Evolutionary conservation across 2,888 invertebrate genomes (phyloP).

Genomic region (Pterostichus niger): DNA sequence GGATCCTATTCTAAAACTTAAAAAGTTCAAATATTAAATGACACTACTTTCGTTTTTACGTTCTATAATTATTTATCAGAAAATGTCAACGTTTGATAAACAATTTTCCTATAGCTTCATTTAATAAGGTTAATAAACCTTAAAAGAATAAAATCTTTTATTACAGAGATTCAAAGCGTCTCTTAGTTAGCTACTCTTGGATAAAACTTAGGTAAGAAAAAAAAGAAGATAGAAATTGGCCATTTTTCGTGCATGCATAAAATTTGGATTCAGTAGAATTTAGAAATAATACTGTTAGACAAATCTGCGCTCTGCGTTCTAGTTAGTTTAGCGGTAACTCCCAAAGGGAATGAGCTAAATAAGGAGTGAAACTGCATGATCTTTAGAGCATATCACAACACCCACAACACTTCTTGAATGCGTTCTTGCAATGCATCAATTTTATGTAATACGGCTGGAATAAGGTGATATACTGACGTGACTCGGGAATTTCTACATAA

Average conservation of each 20-base stretch:
- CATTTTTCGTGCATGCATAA: not conserved
- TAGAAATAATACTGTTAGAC: constrained; percentile 13
- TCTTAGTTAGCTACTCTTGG: no score
- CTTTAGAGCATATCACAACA: constrained; percentile 72
- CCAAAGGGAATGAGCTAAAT: constrained; percentile 72
- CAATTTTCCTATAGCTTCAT: not conserved
- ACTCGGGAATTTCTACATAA: constrained; percentile 2
- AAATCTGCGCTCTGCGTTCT: constrained; percentile 15
- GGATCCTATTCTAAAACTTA: not conserved
- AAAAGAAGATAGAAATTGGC: no score
- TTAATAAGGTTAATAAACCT: not conserved
- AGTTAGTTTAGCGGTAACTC: constrained; percentile 15
- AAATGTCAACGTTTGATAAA: not conserved
- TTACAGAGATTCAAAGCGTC: no score
- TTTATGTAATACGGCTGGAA: constrained; percentile 35
- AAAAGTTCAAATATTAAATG: constrained; percentile 4
- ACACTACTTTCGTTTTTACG: constrained; percentile 14
- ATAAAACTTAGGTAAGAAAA: no score
- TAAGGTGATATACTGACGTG: not conserved
- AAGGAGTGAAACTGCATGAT: constrained; percentile 73
- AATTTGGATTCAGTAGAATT: not conserved
- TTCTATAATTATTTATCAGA: not conserved
- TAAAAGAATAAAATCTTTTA: no score
- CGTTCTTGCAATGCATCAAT: constrained; percentile 33
- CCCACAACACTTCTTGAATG: constrained; percentile 69